phyloP scores from a whole-genome alignment of 2,888 invertebrate genomes.

The Zaprionus obscuricornis region DNA sequence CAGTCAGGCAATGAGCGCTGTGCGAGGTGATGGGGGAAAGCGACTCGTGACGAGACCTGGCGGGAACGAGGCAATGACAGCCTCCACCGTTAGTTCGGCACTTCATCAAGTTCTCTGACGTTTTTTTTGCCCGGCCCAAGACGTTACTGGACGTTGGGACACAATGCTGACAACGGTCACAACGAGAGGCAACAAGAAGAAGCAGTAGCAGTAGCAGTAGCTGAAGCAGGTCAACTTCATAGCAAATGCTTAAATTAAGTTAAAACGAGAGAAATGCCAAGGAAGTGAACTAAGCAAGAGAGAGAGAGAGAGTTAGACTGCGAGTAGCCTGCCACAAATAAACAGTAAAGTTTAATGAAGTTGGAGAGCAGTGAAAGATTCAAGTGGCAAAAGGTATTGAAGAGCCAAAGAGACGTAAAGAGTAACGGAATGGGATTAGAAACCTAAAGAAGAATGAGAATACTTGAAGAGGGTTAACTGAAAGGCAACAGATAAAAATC shows the following conservation, averaged over 20 bases:
- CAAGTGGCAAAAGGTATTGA: not conserved
- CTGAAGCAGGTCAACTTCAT: slow-evolving; percentile 14
- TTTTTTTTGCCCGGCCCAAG: too few species aligned
- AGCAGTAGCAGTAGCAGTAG: slow-evolving; percentile 1
- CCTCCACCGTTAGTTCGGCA: slow-evolving; percentile 42
- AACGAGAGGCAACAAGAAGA: slow-evolving; percentile 8
- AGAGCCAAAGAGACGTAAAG: not conserved
- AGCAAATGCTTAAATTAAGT: slow-evolving; percentile 51
- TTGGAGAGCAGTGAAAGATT: slow-evolving; percentile 1
- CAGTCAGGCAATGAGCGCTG: too few species aligned
- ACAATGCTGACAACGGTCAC: slow-evolving; percentile 50
- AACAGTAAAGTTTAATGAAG: slow-evolving; percentile 49
- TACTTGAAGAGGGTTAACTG: too few species aligned
- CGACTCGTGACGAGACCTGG: not conserved
- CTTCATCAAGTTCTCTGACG: slow-evolving; percentile 55
- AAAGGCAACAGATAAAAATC: too few species aligned
- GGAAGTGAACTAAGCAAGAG: not conserved
- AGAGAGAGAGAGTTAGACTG: not conserved
- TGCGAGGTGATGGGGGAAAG: too few species aligned
- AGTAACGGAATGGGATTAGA: too few species aligned
- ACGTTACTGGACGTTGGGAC: too few species aligned
- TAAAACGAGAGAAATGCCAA: slow-evolving; percentile 24
- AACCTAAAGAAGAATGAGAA: too few species aligned
- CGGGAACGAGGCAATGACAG: slow-evolving; percentile 31
- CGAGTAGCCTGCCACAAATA: slow-evolving; percentile 11